Evolutionary conservation across 1,140 invertebrate genomes (phyloP).

Genomic region (Drosophila arawakana): DNA sequence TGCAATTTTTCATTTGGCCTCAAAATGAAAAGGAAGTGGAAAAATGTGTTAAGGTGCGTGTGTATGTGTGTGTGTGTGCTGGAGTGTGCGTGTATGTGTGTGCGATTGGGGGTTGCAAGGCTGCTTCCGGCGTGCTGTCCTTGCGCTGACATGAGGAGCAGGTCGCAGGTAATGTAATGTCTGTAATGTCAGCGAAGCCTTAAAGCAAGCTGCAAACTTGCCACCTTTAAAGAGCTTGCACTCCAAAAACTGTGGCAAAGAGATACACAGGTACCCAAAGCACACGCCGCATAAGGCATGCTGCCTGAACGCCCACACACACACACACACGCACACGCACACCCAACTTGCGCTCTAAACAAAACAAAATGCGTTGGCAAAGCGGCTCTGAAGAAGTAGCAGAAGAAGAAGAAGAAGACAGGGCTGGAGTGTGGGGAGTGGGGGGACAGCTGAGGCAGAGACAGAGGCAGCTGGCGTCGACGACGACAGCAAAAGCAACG

Average conservation of each 20-base stretch:
- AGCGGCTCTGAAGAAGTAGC: conserved; percentile 38
- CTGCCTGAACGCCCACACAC: conserved; percentile 27
- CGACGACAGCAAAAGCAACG: conserved; percentile 75
- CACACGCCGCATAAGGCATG: conserved; percentile 58
- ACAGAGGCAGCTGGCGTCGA: conserved; percentile 62
- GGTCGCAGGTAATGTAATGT: conserved; percentile 31
- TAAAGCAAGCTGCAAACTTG: conserved; percentile 40
- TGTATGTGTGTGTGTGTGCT: neutral
- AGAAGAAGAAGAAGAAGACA: neutral
- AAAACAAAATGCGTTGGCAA: conserved; percentile 81
- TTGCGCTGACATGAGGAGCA: conserved; percentile 19
- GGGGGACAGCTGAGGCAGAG: neutral
- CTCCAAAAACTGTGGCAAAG: conserved; percentile 17
- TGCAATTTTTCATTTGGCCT: conserved; percentile 83
- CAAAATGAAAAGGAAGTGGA: conserved; percentile 81
- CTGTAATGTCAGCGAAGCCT: conserved; percentile 30
- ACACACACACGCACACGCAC: conserved; percentile 15
- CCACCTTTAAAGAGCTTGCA: conserved; percentile 60
- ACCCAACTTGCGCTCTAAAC: conserved; percentile 74
- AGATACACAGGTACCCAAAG: conserved; percentile 52
- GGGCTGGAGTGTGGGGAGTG: neutral
- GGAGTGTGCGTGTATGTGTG: conserved; percentile 50
- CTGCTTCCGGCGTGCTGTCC: conserved; percentile 47
- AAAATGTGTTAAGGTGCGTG: conserved; percentile 80
- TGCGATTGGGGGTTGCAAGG: conserved; percentile 33